Evolutionary conservation across 2,888 invertebrate genomes (phyloP).

Genomic region (Limnephilus rhombicus): DNA sequence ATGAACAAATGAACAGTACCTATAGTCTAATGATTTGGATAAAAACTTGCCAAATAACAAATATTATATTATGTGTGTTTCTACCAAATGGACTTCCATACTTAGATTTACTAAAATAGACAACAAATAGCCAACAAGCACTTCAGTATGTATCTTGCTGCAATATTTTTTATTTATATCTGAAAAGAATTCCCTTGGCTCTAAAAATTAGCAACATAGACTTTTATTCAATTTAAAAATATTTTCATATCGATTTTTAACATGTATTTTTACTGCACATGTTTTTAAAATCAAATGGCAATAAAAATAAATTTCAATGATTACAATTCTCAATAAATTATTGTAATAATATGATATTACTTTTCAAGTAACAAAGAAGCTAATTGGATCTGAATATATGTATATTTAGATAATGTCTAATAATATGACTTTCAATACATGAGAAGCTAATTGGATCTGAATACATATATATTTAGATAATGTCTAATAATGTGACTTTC

Average conservation of each 20-base stretch:
- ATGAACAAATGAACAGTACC: not conserved
- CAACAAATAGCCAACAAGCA: not conserved
- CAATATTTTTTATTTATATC: not conserved
- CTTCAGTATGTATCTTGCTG: not conserved
- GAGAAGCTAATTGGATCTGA: not conserved
- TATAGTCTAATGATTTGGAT: not conserved
- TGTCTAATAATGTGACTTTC: conserved; percentile 9
- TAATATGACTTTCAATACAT: too few species aligned
- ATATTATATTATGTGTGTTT: not conserved
- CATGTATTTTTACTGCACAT: conserved; percentile 1
- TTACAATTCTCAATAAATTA: not conserved
- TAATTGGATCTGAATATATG: not conserved
- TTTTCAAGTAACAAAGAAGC: not conserved
- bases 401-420: not conserved
- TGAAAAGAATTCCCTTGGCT: not conserved
- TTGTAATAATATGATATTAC: not conserved
- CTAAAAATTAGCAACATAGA: not conserved
- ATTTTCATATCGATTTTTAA: not conserved
- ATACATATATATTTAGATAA: not conserved
- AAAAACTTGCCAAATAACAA: not conserved
- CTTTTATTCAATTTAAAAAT: not conserved
- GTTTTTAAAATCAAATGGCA: not conserved
- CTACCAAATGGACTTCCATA: not conserved
- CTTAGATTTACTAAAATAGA: not conserved
- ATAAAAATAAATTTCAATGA: not conserved